phyloP scores from a whole-genome alignment of 2,888 invertebrate genomes.

The Aspidapion aeneum region DNA sequence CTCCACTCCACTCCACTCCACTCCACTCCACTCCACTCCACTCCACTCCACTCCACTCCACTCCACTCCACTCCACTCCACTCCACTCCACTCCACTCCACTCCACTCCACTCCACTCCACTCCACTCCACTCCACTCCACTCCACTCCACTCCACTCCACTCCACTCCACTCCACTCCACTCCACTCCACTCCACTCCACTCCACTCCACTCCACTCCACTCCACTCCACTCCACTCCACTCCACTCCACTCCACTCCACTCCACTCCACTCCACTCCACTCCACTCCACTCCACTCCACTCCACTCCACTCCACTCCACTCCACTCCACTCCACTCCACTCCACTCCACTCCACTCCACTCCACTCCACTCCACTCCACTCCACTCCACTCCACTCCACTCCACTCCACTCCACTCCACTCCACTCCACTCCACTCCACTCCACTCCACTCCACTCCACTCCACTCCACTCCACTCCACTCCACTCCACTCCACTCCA shows the following conservation, averaged over 20 bases:
- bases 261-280: conserved; percentile 2
- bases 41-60: conserved; percentile 8
- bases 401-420: conserved; percentile 3
- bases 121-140: conserved; percentile 7
- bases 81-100: conserved; percentile 6
- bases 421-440: conserved; percentile 5
- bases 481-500: conserved; percentile 4
- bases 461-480: conserved; percentile 5
- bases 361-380: conserved; percentile 6
- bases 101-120: conserved; percentile 5
- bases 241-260: conserved; percentile 7
- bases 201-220: conserved; percentile 6
- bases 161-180: conserved; percentile 7
- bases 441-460: conserved; percentile 4
- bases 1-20: conserved; percentile 9
- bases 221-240: conserved; percentile 6
- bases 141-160: conserved; percentile 7
- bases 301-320: conserved; percentile 6
- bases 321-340: conserved; percentile 1
- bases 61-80: conserved; percentile 6
- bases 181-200: conserved; percentile 7
- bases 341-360: conserved; percentile 2
- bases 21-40: conserved; percentile 9
- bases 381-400: conserved; percentile 5
- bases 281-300: conserved; percentile 3